phyloP scores from a whole-genome alignment of 2,888 invertebrate species.

The Drosophila subquinaria region DNA sequence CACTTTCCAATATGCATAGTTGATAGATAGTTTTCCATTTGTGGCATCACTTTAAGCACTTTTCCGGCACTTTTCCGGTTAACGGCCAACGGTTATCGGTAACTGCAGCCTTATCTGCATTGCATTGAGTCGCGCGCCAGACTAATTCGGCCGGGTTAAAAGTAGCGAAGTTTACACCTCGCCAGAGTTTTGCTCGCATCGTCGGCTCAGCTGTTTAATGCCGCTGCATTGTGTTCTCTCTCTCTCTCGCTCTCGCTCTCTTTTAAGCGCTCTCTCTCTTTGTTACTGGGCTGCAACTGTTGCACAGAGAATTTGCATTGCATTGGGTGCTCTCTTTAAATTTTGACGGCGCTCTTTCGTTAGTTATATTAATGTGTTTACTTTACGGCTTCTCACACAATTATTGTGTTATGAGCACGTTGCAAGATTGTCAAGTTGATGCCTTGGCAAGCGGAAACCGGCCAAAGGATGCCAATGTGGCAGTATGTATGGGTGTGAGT shows the following conservation, averaged over 20 bases:
- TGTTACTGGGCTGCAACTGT: constrained; percentile 31
- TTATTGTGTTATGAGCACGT: constrained; percentile 65
- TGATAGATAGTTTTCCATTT: not conserved
- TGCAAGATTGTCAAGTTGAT: constrained; percentile 39
- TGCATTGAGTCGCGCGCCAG: constrained; percentile 71
- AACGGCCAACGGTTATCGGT: constrained; percentile 33
- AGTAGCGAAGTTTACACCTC: constrained; percentile 53
- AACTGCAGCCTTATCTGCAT: constrained; percentile 48
- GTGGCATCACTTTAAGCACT: constrained; percentile 15
- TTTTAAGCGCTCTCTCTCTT: not conserved
- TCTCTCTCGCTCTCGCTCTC: not conserved
- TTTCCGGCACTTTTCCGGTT: constrained; percentile 9
- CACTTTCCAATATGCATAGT: constrained; percentile 9
- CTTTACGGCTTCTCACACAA: constrained; percentile 54
- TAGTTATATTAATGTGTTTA: constrained; percentile 43
- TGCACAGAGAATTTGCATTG: constrained; percentile 45
- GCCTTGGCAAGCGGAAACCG: constrained; percentile 27
- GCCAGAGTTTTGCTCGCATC: constrained; percentile 37
- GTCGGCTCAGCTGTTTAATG: constrained; percentile 53
- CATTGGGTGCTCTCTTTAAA: constrained; percentile 25
- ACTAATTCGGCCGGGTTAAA: constrained; percentile 64
- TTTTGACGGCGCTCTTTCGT: constrained; percentile 17
- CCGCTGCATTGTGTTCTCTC: constrained; percentile 17
- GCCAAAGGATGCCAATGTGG: constrained; percentile 38
- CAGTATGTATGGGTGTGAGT: not conserved